phyloP scores from a whole-genome alignment of 2,888 invertebrate species.

The Agrotis clavis region DNA sequence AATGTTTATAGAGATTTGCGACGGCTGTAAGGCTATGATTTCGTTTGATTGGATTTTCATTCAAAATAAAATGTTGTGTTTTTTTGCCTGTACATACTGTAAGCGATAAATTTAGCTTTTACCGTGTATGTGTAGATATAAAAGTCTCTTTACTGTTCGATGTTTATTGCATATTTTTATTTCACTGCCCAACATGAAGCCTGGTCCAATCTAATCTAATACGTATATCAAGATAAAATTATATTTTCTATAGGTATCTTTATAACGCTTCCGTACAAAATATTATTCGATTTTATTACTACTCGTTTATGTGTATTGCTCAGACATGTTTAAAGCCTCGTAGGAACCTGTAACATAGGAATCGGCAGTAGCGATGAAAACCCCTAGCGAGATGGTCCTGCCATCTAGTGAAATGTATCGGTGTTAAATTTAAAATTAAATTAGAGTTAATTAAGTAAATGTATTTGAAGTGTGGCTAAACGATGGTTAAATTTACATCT shows the following conservation, averaged over 20 bases:
- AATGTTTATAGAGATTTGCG: constrained; percentile 82
- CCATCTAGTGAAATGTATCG: constrained; percentile 14
- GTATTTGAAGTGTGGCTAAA: background rate
- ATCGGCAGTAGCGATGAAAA: background rate
- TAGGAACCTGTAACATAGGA: background rate
- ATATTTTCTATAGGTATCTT: constrained; percentile 50
- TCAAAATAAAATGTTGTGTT: constrained; percentile 62
- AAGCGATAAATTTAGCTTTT: constrained; percentile 53
- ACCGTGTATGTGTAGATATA: constrained; percentile 43
- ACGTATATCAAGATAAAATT: constrained; percentile 50
- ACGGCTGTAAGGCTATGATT: constrained; percentile 77
- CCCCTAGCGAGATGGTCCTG: background rate
- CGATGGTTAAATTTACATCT: background rate
- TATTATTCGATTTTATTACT: constrained; percentile 44
- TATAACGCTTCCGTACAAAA: constrained; percentile 41
- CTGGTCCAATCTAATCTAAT: constrained; percentile 54
- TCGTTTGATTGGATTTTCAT: constrained; percentile 77
- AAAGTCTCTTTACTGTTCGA: constrained; percentile 29
- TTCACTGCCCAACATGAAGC: constrained; percentile 56
- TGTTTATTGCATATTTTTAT: constrained; percentile 58
- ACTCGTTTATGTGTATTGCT: constrained; percentile 32
- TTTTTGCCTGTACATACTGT: constrained; percentile 50
- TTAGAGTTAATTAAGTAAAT: background rate
- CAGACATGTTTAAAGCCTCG: constrained; percentile 19
- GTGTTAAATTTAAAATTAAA: background rate